These are phyloP conservation scores for Alviniconcha marisindica DNA, from an alignment of 1,140 invertebrate species.

Conservation along the genomic window DNA sequence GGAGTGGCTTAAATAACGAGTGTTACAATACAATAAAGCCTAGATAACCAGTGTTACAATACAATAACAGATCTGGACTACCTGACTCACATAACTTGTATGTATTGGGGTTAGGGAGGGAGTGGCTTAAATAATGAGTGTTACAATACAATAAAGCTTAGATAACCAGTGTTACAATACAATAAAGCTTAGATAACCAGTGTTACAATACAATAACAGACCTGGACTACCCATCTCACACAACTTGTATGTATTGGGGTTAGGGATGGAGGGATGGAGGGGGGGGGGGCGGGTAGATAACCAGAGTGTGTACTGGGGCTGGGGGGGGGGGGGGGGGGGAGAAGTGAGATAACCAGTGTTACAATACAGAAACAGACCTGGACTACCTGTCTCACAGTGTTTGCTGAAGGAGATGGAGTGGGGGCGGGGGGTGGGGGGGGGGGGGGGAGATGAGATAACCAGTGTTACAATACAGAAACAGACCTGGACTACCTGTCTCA, in stretches of 20 bases:
- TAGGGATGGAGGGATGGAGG: neutral
- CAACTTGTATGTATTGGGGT: neutral
- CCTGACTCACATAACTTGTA: constrained; percentile 83
- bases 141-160: too few species aligned
- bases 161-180: neutral
- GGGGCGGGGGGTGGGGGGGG: neutral
- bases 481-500: constrained; percentile 85
- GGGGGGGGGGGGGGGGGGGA: neutral
- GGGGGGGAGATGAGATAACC: neutral
- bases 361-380: too few species aligned
- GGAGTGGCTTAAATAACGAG: too few species aligned
- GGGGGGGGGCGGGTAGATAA: neutral
- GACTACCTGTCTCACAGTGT: constrained; percentile 86
- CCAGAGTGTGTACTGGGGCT: too few species aligned
- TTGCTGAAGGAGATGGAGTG: neutral
- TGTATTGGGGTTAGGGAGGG: neutral
- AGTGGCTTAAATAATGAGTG: too few species aligned
- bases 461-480: too few species aligned
- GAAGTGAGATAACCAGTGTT: neutral
- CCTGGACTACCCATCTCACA: constrained; percentile 86
- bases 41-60: too few species aligned
- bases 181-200: neutral
- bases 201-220: too few species aligned
- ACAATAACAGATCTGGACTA: constrained; percentile 78
- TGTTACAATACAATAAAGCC: too few species aligned